Base-by-base conservation (phyloP, 2,113 vertebrate genomes). In the Gymnogyps californianus region DNA sequence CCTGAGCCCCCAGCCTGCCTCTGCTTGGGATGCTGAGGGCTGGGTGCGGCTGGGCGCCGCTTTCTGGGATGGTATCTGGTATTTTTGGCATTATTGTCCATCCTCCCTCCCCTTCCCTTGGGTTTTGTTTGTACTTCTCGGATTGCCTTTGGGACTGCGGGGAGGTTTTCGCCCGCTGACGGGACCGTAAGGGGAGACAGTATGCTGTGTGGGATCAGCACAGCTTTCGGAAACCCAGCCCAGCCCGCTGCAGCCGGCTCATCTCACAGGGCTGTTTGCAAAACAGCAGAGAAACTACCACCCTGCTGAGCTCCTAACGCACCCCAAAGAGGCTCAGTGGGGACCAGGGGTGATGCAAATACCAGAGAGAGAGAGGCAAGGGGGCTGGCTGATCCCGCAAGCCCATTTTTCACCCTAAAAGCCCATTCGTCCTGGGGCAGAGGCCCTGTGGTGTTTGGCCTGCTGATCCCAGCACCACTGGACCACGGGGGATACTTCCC, bases 161-260 rank as follows among this genome's bases (percentile, higher is more conserved):
- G 59, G 81, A 77, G 24, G 54, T 36, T 74, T 83, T 89, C 0
- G 9, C 58, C 66, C 4, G 3, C 42, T 28, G 55, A 16, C 78
- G 59, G 83, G 83, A 74, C 70, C 20, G 0, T 32, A 9, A 3
- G 0, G 17, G 55, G 52, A 62, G 26, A 42, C 83, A 66, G 3
- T 4, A 3, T 66, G 59, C 52, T 4, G 0, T 46, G 36, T 16
- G 40, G 85, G 54, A 72, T 47, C 44, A 16, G 58, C 0, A 0
- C 31, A 57, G 55, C 46, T 90, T 70, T 69, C 1, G 34, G 80
- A 70, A 80, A 70, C 26, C 13, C 20, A 6, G 28, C 79, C 74
- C 51, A 65, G 66, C 65, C 69, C 0, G 0, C 59, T 47, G 65
- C 69, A 91, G 9, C 52, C 16, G 0, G 40, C 28, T 65, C 11